These are phyloP conservation scores for Gymnopithys bicolor DNA, from an alignment of 2,797 vertebrate genomes.

Conservation along the genomic window DNA sequence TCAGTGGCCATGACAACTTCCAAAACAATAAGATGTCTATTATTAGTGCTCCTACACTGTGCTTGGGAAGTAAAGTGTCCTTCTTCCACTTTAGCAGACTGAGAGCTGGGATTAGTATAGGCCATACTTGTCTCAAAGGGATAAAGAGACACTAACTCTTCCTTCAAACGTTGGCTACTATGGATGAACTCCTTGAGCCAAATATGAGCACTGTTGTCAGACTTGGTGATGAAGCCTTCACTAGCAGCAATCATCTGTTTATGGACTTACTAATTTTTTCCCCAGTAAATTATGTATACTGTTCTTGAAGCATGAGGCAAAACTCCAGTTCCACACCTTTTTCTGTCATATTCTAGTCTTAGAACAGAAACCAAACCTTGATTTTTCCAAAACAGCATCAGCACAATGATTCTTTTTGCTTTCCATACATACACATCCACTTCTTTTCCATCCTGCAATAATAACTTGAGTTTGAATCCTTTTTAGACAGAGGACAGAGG, in stretches of 20 bases:
- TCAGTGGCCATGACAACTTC: neutral
- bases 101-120: neutral
- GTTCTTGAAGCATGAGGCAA: neutral
- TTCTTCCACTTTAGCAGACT: neutral
- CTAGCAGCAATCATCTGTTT: neutral
- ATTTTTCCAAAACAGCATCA: neutral
- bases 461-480: neutral
- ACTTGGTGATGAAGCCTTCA: neutral
- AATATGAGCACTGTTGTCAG: neutral
- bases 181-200: neutral
- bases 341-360: neutral
- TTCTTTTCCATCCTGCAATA: neutral
- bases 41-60: neutral
- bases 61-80: neutral
- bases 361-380: neutral
- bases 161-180: neutral
- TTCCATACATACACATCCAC: neutral
- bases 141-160: neutral
- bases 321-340: neutral
- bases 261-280: neutral
- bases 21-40: neutral
- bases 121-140: neutral
- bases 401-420: neutral
- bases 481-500: neutral
- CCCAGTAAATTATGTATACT: neutral